Evolutionary conservation across 1,140 invertebrate species (phyloP).

Genomic region (Cylas formicarius): DNA sequence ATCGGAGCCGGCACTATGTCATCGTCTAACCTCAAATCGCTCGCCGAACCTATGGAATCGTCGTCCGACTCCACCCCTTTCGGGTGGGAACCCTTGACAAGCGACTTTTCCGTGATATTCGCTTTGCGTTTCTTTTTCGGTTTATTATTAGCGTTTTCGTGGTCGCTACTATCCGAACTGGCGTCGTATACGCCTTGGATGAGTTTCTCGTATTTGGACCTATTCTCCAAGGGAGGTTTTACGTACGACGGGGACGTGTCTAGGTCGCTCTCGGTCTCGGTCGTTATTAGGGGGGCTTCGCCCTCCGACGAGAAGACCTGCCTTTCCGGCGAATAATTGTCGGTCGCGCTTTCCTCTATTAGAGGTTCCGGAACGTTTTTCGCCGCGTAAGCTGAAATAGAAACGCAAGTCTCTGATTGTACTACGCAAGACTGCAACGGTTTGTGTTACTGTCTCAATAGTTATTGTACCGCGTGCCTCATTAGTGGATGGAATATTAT

Average conservation of each 20-base stretch:
- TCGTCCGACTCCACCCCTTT: constrained; percentile 44
- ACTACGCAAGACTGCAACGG: too few relatives aligned
- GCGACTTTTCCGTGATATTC: constrained; percentile 44
- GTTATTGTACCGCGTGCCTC: too few relatives aligned
- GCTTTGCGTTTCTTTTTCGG: constrained; percentile 41
- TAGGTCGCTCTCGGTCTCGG: constrained; percentile 34
- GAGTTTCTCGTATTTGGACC: constrained; percentile 76
- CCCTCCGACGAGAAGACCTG: constrained; percentile 28
- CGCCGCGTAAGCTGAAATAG: constrained; percentile 14
- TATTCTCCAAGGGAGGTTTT: constrained; percentile 59
- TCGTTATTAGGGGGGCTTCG: constrained; percentile 29
- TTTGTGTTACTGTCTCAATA: too few relatives aligned
- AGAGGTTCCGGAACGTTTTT: constrained; percentile 17
- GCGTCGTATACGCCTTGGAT: constrained; percentile 50
- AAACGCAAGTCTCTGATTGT: too few relatives aligned
- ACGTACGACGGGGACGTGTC: constrained; percentile 51
- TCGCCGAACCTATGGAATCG: constrained; percentile 69
- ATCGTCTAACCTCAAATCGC: constrained; percentile 55
- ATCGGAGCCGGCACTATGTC: constrained; percentile 36
- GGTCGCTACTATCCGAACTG: constrained; percentile 53
- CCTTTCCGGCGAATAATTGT: constrained; percentile 18
- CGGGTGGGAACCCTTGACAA: constrained; percentile 33
- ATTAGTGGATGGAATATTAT: too few relatives aligned
- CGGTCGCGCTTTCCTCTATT: constrained; percentile 19
- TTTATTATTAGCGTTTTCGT: constrained; percentile 37